Evolutionary conservation across 2,797 vertebrate species (phyloP), one percentile per base, ranked within the genome.

Genomic region (Sitta carolinensis): DNA sequence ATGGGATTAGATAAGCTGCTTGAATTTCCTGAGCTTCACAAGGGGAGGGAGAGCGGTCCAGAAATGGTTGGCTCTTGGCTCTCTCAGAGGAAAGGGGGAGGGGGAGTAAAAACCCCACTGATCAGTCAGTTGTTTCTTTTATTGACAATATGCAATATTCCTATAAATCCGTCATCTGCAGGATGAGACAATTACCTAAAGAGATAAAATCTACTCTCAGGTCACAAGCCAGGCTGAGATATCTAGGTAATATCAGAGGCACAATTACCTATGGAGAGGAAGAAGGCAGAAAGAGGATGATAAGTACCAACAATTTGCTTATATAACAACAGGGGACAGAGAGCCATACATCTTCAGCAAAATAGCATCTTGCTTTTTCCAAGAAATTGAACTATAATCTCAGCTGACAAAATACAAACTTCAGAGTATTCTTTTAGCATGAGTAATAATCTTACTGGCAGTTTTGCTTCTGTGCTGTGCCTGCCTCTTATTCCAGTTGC

Each of bases 291-390:
- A 92, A 50, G 48, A 82, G 32, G n/a, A 93, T 73, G 70, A 42
- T 68, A 91, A 91, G 91, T 70, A 67, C 51, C 57, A 85, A 70
- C 66, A 84, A 89, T 91, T 81, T 94, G 76, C 47, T 70, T 94
- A 77, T 61, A 22, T 48, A 92, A 93, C 66, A 78, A 85, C 84
- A 75, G 59, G 51, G 66, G 36, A 68, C 69, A 74, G 72, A 92
- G 14, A 86, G 32, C 12, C 38, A 13, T 75, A 21, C 12, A 72
- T 86, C 92, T 86, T 48, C 45, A 81, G 52, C 62, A 91, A 94
- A 87, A 73, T 21, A 89, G 42, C 29, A 36, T 69, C 82, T 93
- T 15, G 0, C 23, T 76, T 77, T 48, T 78, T 78, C 51, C 32
- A 83, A 80, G 70, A 86, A 92, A 94, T 25, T 86, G 76, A 88